Percentiles rank a stretch among this genome's conserved stretches.
phyloP scores from a whole-genome alignment of 1,140 invertebrate genomes.

The Rhopalosiphum maidis region DNA sequence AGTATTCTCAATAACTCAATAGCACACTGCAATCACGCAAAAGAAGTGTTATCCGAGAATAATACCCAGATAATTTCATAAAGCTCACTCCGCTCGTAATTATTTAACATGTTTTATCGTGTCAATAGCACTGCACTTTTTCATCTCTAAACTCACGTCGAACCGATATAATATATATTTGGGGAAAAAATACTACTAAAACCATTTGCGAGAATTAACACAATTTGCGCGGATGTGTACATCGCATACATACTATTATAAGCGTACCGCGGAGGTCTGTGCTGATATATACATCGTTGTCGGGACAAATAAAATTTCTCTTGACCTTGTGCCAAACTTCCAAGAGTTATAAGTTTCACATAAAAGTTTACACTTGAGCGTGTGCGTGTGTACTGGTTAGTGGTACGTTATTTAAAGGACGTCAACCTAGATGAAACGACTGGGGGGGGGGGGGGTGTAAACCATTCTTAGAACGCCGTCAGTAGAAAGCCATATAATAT shows the following conservation, averaged over 20 bases:
- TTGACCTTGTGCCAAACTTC: conserved; percentile 24
- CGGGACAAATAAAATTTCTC: conserved; percentile 30
- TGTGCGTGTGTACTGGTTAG: background rate
- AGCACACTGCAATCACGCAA: background rate
- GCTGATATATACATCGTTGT: background rate
- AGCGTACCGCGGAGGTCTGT: background rate
- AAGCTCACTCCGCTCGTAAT: background rate
- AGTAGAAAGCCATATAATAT: conserved; percentile 14
- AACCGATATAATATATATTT: background rate
- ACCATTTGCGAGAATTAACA: background rate
- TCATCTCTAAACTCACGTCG: background rate
- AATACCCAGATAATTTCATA: background rate
- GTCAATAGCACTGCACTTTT: background rate
- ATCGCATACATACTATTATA: background rate
- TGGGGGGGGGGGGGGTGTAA: background rate
- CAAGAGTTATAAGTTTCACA: background rate
- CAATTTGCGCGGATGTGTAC: background rate
- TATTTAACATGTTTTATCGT: background rate
- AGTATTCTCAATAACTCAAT: background rate
- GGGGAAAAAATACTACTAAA: no score
- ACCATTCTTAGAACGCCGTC: conserved; percentile 1
- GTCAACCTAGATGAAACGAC: background rate
- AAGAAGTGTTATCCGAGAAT: background rate
- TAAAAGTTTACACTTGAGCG: conserved; percentile 28
- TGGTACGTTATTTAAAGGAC: background rate